These are phyloP conservation scores for Drosophila austrosaltans DNA, from an alignment of 2,888 invertebrate genomes.

Conservation along the genomic window DNA sequence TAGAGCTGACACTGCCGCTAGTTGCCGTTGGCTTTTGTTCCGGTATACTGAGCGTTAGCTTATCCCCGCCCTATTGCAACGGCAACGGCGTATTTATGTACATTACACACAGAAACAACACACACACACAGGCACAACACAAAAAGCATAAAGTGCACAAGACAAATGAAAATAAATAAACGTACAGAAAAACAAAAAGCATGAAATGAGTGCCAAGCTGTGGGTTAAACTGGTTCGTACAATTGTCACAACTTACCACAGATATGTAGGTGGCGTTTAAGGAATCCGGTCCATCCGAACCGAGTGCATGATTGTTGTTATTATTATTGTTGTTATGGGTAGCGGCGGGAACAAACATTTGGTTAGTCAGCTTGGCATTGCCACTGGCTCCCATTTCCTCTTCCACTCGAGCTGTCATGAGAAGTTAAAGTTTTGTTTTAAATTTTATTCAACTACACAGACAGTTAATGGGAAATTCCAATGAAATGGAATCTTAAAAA, in stretches of 20 bases:
- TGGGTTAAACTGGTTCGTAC: slow-evolving; percentile 61
- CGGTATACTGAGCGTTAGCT: slow-evolving; percentile 87
- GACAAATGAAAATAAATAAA: slow-evolving; percentile 61
- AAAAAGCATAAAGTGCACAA: slow-evolving; percentile 63
- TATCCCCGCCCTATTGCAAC: slow-evolving; percentile 87
- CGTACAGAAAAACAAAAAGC: slow-evolving; percentile 61
- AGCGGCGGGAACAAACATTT: slow-evolving; percentile 85
- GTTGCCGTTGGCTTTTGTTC: slow-evolving; percentile 84
- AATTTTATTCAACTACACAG: background rate
- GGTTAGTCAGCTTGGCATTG: slow-evolving; percentile 85
- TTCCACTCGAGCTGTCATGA: slow-evolving; percentile 86
- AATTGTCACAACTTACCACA: slow-evolving; percentile 86
- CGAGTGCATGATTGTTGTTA: slow-evolving; percentile 60
- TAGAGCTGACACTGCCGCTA: slow-evolving; percentile 62
- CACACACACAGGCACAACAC: slow-evolving; percentile 37
- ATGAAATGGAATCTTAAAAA: background rate
- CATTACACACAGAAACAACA: slow-evolving; percentile 37
- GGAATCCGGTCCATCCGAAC: slow-evolving; percentile 83
- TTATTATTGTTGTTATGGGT: slow-evolving; percentile 68
- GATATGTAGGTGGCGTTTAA: slow-evolving; percentile 89
- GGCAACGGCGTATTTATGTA: slow-evolving; percentile 44
- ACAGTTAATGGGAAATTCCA: background rate
- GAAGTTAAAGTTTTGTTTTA: background rate
- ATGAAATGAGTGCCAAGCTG: slow-evolving; percentile 67
- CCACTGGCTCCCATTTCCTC: slow-evolving; percentile 84